Evolutionary conservation across 2,888 invertebrate species (phyloP).

Genomic region (Onchidella celtica): DNA sequence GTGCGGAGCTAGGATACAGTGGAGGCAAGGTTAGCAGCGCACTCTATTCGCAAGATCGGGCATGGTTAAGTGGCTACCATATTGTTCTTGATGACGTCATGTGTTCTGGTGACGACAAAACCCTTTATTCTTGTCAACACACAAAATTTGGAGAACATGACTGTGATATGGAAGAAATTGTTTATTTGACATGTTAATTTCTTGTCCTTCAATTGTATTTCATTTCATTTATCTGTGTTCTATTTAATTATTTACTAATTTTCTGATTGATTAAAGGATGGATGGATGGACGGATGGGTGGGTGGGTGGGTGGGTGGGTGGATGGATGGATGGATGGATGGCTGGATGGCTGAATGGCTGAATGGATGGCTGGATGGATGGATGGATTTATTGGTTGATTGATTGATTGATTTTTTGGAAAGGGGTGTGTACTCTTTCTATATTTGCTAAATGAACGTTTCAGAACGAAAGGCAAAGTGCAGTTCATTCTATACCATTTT

Average conservation of each 20-base stretch:
- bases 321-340: no score
- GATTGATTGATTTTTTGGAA: no score
- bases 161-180: not conserved
- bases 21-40: not conserved
- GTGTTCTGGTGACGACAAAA: not conserved
- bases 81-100: slow-evolving; percentile 15
- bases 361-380: no score
- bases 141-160: slow-evolving; percentile 6
- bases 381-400: no score
- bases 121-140: not conserved
- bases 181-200: slow-evolving; percentile 8
- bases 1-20: not conserved
- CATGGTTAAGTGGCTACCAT: not conserved
- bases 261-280: not conserved
- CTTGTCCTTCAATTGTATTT: not conserved
- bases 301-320: no score
- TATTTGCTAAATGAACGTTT: no score
- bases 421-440: no score
- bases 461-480: no score
- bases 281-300: no score
- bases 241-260: not conserved
- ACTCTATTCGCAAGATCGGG: not conserved
- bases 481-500: no score
- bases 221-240: not conserved
- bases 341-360: no score